Evolutionary conservation across 2,888 invertebrate genomes (phyloP).

Genomic region (Metallyticus violacea): DNA sequence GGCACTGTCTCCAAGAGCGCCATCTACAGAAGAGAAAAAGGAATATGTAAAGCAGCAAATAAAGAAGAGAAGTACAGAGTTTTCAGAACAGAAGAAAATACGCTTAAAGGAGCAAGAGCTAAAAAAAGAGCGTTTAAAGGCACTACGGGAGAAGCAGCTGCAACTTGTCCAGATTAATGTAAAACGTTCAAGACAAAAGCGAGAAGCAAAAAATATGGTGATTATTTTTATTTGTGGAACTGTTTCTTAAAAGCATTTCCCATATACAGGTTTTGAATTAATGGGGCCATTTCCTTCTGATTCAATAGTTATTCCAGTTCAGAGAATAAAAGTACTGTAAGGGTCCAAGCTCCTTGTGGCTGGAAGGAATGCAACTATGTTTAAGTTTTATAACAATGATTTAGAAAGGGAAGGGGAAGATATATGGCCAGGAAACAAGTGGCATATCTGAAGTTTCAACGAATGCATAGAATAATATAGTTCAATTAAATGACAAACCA

Average conservation of each 20-base stretch:
- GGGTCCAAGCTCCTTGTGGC: too few relatives aligned
- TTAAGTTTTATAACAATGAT: too few relatives aligned
- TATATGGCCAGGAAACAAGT: too few relatives aligned
- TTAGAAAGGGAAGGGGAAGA: too few relatives aligned
- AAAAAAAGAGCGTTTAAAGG: slow-evolving; percentile 49
- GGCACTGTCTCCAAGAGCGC: background rate
- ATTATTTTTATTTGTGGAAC: slow-evolving; percentile 11
- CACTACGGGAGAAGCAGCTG: slow-evolving; percentile 48
- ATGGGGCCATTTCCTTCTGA: too few relatives aligned
- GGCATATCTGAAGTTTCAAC: too few relatives aligned
- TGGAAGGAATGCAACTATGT: too few relatives aligned
- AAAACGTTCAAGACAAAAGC: slow-evolving; percentile 29
- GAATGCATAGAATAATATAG: too few relatives aligned
- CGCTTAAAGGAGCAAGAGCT: slow-evolving; percentile 43
- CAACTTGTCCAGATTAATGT: slow-evolving; percentile 49
- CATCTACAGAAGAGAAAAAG: slow-evolving; percentile 44
- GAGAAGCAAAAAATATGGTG: slow-evolving; percentile 37
- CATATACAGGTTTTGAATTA: too few relatives aligned
- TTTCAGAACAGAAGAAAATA: slow-evolving; percentile 42
- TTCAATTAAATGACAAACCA: too few relatives aligned
- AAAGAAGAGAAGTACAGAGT: slow-evolving; percentile 48
- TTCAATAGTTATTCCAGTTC: too few relatives aligned
- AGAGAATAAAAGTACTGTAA: too few relatives aligned
- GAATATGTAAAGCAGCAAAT: slow-evolving; percentile 57
- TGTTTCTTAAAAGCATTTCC: background rate